Percentiles rank a stretch among this genome's conserved stretches.
These are phyloP conservation scores for Bicyclus anynana DNA, from an alignment of 1,140 invertebrate species.

Conservation along the genomic window DNA sequence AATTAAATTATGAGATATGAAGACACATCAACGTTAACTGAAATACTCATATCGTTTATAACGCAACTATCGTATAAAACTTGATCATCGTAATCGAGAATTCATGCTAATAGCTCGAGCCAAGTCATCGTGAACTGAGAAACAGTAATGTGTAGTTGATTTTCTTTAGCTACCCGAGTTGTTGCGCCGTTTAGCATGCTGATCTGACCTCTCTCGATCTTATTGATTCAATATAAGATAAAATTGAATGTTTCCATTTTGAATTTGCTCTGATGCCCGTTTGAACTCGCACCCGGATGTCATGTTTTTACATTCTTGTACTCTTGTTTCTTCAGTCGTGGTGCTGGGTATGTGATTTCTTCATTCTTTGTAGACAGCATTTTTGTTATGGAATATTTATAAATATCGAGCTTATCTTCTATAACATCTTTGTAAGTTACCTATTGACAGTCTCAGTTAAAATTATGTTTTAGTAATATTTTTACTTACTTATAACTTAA, in stretches of 20 bases:
- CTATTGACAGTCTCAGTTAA: too few species aligned
- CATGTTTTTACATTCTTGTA: slow-evolving; percentile 54
- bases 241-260: slow-evolving; percentile 58
- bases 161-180: slow-evolving; percentile 25
- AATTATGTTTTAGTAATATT: too few species aligned
- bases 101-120: slow-evolving; percentile 26
- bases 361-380: slow-evolving; percentile 27
- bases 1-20: too few species aligned
- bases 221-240: slow-evolving; percentile 61
- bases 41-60: neutral
- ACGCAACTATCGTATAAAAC: neutral
- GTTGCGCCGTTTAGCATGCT: slow-evolving; percentile 52
- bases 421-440: too few species aligned
- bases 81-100: neutral
- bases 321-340: slow-evolving; percentile 44
- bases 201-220: slow-evolving; percentile 50
- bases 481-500: neutral
- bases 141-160: slow-evolving; percentile 9
- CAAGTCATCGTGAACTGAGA: slow-evolving; percentile 20
- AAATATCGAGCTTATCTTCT: too few species aligned
- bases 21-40: too few species aligned
- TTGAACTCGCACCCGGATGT: slow-evolving; percentile 66
- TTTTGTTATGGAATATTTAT: slow-evolving; percentile 5
- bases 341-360: slow-evolving; percentile 31
- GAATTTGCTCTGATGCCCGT: slow-evolving; percentile 47